A percentile compares a stretch with the other conserved stretches of the same genome.
phyloP scores from a whole-genome alignment of 2,113 vertebrate genomes.

The Dromiciops gliroides region DNA sequence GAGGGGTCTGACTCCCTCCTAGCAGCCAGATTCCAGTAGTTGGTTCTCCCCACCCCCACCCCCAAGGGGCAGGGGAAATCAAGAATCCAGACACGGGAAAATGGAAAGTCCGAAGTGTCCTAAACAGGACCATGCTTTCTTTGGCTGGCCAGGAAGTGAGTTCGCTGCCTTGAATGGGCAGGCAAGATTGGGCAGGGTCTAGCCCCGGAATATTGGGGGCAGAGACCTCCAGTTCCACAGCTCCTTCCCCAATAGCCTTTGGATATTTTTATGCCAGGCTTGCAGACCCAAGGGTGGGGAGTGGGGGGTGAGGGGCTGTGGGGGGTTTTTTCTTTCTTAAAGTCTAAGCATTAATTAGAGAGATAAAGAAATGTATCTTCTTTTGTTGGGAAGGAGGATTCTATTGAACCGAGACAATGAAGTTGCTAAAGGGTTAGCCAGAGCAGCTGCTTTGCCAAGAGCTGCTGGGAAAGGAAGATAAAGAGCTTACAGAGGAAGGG shows the following conservation, averaged over 20 bases:
- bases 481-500: conserved; percentile 73
- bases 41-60: conserved; percentile 68
- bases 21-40: conserved; percentile 70
- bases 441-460: conserved; percentile 65
- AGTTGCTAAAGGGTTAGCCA: conserved; percentile 77
- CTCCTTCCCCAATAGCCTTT: not conserved
- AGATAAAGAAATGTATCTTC: conserved; percentile 79
- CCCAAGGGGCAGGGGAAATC: conserved; percentile 64
- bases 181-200: conserved; percentile 52
- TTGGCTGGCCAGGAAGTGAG: conserved; percentile 67
- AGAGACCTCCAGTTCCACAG: conserved; percentile 71
- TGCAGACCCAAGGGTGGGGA: not conserved
- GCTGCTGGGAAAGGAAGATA: conserved; percentile 79
- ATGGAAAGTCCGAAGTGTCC: conserved; percentile 68
- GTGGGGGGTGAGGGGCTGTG: not conserved
- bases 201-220: not conserved
- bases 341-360: conserved; percentile 83
- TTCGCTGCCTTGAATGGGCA: conserved; percentile 69
- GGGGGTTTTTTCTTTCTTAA: conserved; percentile 73
- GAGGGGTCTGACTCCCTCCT: conserved; percentile 57
- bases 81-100: conserved; percentile 70
- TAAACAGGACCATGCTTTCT: conserved; percentile 65
- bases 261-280: not conserved
- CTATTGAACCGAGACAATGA: conserved; percentile 79
- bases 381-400: conserved; percentile 78